These are phyloP conservation scores for Goniozus legneri DNA, from an alignment of 1,140 invertebrate genomes.

Conservation along the genomic window DNA sequence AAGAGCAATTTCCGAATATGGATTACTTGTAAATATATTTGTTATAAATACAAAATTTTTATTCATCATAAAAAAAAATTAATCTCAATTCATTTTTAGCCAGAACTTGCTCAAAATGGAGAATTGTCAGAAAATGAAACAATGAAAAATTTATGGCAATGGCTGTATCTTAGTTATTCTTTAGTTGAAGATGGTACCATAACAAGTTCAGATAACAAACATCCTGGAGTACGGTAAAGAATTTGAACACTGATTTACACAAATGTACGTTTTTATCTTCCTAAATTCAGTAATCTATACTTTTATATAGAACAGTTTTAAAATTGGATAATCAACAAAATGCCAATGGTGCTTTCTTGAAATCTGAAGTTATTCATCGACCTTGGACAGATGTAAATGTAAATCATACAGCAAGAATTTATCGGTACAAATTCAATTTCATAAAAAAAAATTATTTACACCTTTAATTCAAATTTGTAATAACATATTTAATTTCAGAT, in stretches of 20 bases:
- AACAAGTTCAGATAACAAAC: conserved; percentile 58
- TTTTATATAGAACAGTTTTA: conserved; percentile 41
- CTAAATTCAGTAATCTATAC: neutral
- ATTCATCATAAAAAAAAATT: conserved; percentile 1
- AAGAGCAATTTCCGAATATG: conserved; percentile 73
- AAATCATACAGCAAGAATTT: conserved; percentile 48
- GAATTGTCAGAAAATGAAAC: conserved; percentile 64
- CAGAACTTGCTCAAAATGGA: conserved; percentile 58
- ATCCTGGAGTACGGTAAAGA: conserved; percentile 67
- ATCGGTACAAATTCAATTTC: conserved; percentile 28
- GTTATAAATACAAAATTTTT: conserved; percentile 6
- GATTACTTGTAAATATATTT: conserved; percentile 63
- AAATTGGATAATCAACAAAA: conserved; percentile 45
- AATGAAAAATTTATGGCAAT: conserved; percentile 70
- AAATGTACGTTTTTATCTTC: too few species aligned
- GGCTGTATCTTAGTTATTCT: conserved; percentile 69
- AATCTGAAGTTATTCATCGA: conserved; percentile 43
- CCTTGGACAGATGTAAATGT: conserved; percentile 50
- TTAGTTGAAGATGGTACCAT: conserved; percentile 67
- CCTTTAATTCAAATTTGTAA: conserved; percentile 9
- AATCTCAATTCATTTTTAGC: neutral
- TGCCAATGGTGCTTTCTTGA: conserved; percentile 35
- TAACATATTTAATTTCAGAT: conserved; percentile 53
- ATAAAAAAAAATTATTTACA: neutral
- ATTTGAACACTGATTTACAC: too few species aligned